A percentile compares a stretch with the other conserved stretches of the same genome.
Evolutionary conservation across 2,113 vertebrate species (phyloP).

Genomic region (Fukomys damarensis): DNA sequence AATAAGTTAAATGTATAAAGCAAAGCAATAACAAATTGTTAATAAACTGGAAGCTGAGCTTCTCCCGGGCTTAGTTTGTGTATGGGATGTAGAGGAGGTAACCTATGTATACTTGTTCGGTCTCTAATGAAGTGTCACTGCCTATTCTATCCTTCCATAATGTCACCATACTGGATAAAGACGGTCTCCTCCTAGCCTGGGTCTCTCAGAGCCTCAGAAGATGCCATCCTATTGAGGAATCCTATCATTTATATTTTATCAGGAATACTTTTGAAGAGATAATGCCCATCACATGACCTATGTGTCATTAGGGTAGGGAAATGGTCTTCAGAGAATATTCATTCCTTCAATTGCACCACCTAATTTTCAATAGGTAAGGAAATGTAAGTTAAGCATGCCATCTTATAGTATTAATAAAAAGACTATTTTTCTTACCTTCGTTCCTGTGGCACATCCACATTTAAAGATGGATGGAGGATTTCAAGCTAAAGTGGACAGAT

Average conservation of each 20-base stretch:
- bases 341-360: not conserved
- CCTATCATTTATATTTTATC: not conserved
- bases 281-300: not conserved
- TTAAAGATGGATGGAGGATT: not conserved
- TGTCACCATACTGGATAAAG: not conserved
- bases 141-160: not conserved
- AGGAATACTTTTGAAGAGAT: not conserved
- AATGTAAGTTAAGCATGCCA: not conserved
- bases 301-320: not conserved
- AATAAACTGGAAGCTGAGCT: not conserved
- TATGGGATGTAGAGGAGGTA: not conserved
- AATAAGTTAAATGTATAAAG: not conserved
- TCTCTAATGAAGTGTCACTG: not conserved
- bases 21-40: not conserved
- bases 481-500: not conserved
- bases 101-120: not conserved
- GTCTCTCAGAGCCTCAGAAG: not conserved
- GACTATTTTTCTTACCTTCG: not conserved
- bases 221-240: not conserved
- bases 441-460: not conserved
- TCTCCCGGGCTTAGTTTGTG: not conserved
- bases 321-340: not conserved
- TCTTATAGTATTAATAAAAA: not conserved
- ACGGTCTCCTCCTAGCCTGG: not conserved
- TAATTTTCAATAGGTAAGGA: not conserved